Evolutionary conservation across 2,888 invertebrate genomes (phyloP), one percentile per base, ranked within the genome.

Genomic region (Tachystola acroxantha): DNA sequence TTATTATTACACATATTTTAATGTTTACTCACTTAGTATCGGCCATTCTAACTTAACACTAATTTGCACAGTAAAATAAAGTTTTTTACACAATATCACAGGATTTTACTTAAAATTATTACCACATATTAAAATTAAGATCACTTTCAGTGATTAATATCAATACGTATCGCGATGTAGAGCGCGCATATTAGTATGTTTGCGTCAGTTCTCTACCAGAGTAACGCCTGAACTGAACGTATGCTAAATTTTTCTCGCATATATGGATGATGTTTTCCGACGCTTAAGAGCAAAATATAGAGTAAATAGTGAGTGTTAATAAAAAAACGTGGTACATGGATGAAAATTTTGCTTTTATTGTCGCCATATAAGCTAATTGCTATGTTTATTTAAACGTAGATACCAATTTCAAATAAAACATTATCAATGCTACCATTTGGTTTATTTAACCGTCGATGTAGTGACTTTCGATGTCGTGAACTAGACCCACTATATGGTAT

Each of bases 11-110:
- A 19, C 19, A 19, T 19, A 5, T 19, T n/a, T n/a, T 35, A 3
- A 11, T 28, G 41, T 13, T 25, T 53, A 80, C 81, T 80, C 43
- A 81, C 81, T 75, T 77, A 50, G 74, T 73, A 29, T 73, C 71
- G 24, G 68, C 69, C 81, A 81, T 81, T 50, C 37, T 57, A 14
- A 29, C 37, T 36, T 39, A 41, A 42, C 25, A 25, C 32, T 32
- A 48, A 24, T 53, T 47, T 47, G 57, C 53, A 54, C 45, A 46
- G 37, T 39, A 38, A 36, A 40, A 36, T 50, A 42, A 51, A 52
- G 39, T 59, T 43, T 48, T 50, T 49, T 33, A n/a, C 58, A 64
- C 64, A 68, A 62, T 74, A 74, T 75, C 75, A 77, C 76, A 77
- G 68, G 33, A 24, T 43, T 42, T 34, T 43, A 34, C 40, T 46